Conservation (phyloP, 2,888 invertebrate species). For the Volucella inflata region DNA sequence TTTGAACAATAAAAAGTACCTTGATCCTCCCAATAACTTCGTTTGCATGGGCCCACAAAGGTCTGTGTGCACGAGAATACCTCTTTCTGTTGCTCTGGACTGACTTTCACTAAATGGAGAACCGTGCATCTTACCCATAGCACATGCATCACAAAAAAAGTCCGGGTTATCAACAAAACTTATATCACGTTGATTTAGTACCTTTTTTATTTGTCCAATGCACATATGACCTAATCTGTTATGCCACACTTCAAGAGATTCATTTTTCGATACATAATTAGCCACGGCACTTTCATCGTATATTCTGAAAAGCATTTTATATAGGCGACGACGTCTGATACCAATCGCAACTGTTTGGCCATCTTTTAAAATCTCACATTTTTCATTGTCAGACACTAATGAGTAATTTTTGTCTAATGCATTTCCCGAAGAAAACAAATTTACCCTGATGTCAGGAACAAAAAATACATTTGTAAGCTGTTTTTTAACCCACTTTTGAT, state of each 20-base stretch:
- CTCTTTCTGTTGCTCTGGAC: no score
- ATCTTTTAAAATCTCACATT: slow-evolving; percentile 8
- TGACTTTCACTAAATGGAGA: no score
- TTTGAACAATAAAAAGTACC: slow-evolving; percentile 72
- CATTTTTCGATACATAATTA: no score
- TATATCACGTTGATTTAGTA: no score
- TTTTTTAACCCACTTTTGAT: neutral
- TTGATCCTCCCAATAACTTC: slow-evolving; percentile 67
- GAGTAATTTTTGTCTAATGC: slow-evolving; percentile 7
- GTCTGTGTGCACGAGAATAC: no score
- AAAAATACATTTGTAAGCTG: slow-evolving; percentile 11
- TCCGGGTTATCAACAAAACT: no score
- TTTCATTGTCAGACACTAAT: slow-evolving; percentile 3
- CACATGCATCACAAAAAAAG: no score
- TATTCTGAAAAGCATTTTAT: slow-evolving; percentile 9
- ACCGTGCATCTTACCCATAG: no score
- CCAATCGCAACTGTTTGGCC: slow-evolving; percentile 6
- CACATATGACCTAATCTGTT: slow-evolving; percentile 77
- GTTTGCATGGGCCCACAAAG: slow-evolving; percentile 73
- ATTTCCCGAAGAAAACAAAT: no score
- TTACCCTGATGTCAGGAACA: no score
- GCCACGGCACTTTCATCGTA: slow-evolving; percentile 8
- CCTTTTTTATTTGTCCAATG: no score
- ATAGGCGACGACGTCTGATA: slow-evolving; percentile 2
- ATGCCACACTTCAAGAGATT: slow-evolving; percentile 74